Evolutionary conservation across 2,797 vertebrate species (phyloP), one percentile per base, ranked within the genome.

Genomic region (Paratrypauchen microcephalus): DNA sequence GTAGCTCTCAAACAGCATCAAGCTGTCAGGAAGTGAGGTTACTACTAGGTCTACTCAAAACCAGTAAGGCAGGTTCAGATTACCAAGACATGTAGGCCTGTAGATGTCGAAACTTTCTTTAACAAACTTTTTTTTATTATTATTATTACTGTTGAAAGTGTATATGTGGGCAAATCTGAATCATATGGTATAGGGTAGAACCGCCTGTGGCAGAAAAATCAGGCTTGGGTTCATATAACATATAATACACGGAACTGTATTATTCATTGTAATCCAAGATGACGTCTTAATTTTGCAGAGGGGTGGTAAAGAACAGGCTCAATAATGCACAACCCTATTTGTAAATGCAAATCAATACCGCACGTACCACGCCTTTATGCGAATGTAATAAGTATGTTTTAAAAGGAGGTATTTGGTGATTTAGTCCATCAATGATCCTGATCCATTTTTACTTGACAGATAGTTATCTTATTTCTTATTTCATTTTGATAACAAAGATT

Each of bases 231-330:
- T 56, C 19, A n/a, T 36, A 36, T 11, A n/a, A 28, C 58, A 60
- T 9, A 32, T 9, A 60, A 60, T 9, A 32, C 19, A 60, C 18
- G 58, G 47, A n/a, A 52, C 45, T 65, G 24, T 9, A 65, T 65
- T 50, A 65, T 65, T 65, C 63, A 65, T 50, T 65, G 63, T 50
- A 65, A 65, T 13, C 45, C 45, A 28, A 65, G 21, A 47, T 52
- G 47, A 65, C 63, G 26, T 48, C 18, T 65, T 65, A n/a, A 65
- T 65, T 28, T 65, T 65, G 63, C 63, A 65, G 24, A 65, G 19
- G 63, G 62, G 7, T 13, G 6, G 21, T 26, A 48, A 64, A 26
- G 23, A 65, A 65, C 45, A 28, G 45, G 1, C 45, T 50, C 45
- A 30, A 52, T 50, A 28, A 65, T 30, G 63, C 24, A 65, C 63